Percentiles rank a stretch among this genome's conserved stretches.
Conservation (phyloP, 2,888 invertebrate genomes). For the Venusia cambrica region DNA sequence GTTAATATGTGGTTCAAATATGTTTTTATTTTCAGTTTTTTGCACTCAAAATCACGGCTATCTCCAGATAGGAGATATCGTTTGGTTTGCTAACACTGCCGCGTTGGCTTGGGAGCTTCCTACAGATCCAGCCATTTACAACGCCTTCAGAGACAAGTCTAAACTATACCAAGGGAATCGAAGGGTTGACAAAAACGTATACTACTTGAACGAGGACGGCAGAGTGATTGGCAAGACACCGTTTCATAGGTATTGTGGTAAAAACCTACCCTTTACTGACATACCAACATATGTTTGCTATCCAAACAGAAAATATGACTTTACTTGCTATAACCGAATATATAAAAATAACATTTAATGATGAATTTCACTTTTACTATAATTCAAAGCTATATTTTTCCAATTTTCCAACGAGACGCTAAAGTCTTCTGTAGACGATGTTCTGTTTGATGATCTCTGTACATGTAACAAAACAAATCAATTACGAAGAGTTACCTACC, state of each 20-base stretch:
- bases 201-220: conserved; percentile 58
- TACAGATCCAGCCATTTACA: conserved; percentile 69
- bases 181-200: conserved; percentile 52
- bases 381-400: too few species aligned
- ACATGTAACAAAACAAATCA: too few species aligned
- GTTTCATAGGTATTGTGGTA: conserved; percentile 62
- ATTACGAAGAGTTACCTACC: too few species aligned
- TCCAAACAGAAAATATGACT: too few species aligned
- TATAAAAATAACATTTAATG: too few species aligned
- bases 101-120: conserved; percentile 90
- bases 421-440: too few species aligned
- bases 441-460: too few species aligned
- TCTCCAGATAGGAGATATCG: conserved; percentile 78
- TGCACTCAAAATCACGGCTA: conserved; percentile 83
- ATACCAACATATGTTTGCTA: too few species aligned
- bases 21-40: conserved; percentile 74
- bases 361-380: too few species aligned
- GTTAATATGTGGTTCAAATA: conserved; percentile 2
- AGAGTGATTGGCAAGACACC: conserved; percentile 56
- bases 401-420: too few species aligned
- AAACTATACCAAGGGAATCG: conserved; percentile 39
- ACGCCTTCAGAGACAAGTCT: conserved; percentile 44
- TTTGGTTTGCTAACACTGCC: conserved; percentile 87
- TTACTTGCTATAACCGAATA: too few species aligned
- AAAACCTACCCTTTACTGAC: too few species aligned